These are phyloP conservation scores for Cotesia vestalis DNA, from an alignment of 1,140 invertebrate genomes.

Conservation along the genomic window DNA sequence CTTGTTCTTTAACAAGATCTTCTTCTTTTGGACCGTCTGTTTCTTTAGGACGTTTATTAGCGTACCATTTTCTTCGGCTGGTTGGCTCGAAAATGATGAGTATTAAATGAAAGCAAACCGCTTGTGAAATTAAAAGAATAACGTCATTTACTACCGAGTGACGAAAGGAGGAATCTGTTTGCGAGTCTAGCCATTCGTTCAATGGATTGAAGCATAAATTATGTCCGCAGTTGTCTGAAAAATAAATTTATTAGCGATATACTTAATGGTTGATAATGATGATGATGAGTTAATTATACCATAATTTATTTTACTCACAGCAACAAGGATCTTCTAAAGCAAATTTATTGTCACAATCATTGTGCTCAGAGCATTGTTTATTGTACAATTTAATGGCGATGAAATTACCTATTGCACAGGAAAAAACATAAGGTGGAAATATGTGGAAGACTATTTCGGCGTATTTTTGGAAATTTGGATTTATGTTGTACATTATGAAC, in stretches of 20 bases:
- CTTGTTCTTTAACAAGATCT: constrained; percentile 33
- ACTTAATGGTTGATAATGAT: not conserved
- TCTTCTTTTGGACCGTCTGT: not conserved
- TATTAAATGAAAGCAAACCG: constrained; percentile 28
- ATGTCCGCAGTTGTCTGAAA: constrained; percentile 30
- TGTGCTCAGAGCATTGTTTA: constrained; percentile 33
- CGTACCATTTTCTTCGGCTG: constrained; percentile 37
- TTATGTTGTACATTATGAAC: constrained; percentile 28
- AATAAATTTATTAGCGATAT: constrained; percentile 9
- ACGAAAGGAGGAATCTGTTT: constrained; percentile 32
- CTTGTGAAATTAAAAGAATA: constrained; percentile 37
- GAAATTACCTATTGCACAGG: constrained; percentile 45
- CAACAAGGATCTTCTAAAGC: constrained; percentile 47
- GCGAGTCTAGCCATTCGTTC: constrained; percentile 36
- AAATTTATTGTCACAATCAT: constrained; percentile 42
- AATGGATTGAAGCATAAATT: constrained; percentile 35
- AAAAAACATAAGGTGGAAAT: constrained; percentile 41
- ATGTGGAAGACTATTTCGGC: constrained; percentile 38
- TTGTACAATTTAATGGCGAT: constrained; percentile 42
- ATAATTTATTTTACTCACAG: constrained; percentile 36
- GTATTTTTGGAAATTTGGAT: constrained; percentile 21
- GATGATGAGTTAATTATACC: not conserved
- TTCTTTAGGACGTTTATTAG: not conserved
- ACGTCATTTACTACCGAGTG: constrained; percentile 43
- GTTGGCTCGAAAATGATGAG: constrained; percentile 39